These are phyloP conservation scores for Phrynocephalus guinanensis DNA, from an alignment of 2,797 vertebrate genomes.

Conservation along the genomic window DNA sequence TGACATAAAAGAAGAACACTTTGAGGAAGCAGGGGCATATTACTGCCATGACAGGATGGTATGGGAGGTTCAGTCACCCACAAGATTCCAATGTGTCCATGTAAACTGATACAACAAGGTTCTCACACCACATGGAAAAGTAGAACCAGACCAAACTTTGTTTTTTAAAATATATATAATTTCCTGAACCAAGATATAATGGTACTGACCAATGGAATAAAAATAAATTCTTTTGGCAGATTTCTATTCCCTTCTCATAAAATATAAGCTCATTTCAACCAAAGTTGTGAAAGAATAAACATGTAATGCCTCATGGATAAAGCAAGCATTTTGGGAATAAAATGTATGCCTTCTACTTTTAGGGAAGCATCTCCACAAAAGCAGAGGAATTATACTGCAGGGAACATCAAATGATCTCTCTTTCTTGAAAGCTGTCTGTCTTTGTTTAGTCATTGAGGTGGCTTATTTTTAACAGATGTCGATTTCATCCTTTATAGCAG, in stretches of 20 bases:
- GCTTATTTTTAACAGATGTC: not conserved
- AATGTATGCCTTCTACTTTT: constrained; percentile 16
- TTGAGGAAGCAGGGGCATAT: too few species aligned
- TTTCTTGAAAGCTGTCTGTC: not conserved
- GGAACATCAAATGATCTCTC: not conserved
- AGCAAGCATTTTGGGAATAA: not conserved
- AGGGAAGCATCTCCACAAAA: not conserved
- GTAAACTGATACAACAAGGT: not conserved
- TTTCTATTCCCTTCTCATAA: not conserved
- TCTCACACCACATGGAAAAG: not conserved
- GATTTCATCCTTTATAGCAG: not conserved
- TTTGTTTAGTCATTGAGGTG: constrained; percentile 1
- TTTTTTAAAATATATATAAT: not conserved
- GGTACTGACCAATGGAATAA: not conserved
- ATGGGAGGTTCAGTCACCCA: too few species aligned
- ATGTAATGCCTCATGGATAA: not conserved
- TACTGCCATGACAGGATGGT: too few species aligned
- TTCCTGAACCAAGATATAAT: not conserved
- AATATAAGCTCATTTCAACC: not conserved
- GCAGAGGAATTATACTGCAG: not conserved
- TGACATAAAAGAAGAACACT: not conserved
- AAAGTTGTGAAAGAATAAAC: not conserved
- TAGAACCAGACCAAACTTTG: not conserved
- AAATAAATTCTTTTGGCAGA: not conserved
- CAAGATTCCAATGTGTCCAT: not conserved